Conservation (phyloP, 2,888 invertebrate genomes). For the Drosophila bunnanda region DNA sequence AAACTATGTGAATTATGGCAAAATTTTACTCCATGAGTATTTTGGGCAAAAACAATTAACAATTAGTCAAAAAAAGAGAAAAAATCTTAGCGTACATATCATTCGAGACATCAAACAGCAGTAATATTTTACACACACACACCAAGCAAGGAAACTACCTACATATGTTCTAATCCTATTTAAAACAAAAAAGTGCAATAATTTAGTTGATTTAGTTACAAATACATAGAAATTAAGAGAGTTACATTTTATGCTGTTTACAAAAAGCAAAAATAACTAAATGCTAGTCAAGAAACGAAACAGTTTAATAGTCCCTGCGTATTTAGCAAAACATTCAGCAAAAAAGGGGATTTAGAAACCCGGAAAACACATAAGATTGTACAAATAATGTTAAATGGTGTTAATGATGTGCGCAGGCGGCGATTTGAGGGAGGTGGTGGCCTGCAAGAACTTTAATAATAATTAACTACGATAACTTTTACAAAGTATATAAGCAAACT, state of each 20-base stretch:
- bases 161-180: constrained; percentile 63
- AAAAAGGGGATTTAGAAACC: constrained; percentile 11
- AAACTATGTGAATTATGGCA: constrained; percentile 27
- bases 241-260: constrained; percentile 77
- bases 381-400: constrained; percentile 44
- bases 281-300: constrained; percentile 60
- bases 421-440: neutral
- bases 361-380: constrained; percentile 38
- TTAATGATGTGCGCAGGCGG: constrained; percentile 12
- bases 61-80: constrained; percentile 13
- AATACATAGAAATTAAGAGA: constrained; percentile 33
- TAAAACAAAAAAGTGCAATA: constrained; percentile 63
- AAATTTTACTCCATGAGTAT: constrained; percentile 47
- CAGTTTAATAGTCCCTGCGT: constrained; percentile 37
- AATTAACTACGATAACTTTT: constrained; percentile 13
- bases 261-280: constrained; percentile 60
- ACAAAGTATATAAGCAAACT: neutral
- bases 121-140: constrained; percentile 27
- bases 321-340: constrained; percentile 33
- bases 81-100: constrained; percentile 42
- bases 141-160: constrained; percentile 26
- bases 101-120: constrained; percentile 32
- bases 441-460: neutral
- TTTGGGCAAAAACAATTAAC: constrained; percentile 5
- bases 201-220: constrained; percentile 49